Base-by-base conservation (phyloP, 2,797 vertebrate species). In the Lacerta viridis region DNA sequence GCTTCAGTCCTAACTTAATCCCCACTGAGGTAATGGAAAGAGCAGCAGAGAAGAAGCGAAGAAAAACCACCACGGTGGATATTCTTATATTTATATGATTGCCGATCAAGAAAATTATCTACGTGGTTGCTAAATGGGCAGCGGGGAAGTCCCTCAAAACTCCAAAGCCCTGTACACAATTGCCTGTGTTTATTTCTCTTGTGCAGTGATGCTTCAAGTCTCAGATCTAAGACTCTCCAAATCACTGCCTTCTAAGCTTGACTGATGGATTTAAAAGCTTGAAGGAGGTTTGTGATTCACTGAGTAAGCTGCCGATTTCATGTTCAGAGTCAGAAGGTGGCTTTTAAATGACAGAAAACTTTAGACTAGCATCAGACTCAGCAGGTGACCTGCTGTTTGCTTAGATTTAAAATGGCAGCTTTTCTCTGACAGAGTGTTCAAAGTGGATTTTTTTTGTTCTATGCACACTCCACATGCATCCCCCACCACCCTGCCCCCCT, bases 201-300 rank as follows among this genome's bases (percentile, higher is more conserved):
- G 89, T 93, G 94, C 90, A 96, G 95, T 96, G 96, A 96, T 95
- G 84, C 95, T 95, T 96, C 96, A 96, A 96, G 96, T 93, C 93
- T 96, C 95, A 95, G 94, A 92, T 7, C 95, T 81, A 91, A 95
- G 95, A 97, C 97, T 97, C 97, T 97, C 94, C 97, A 98, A 17
- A 96, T 98, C 97, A 97, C 96, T 97, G 96, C 95, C 96, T 98
- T 97, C 93, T 96, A 95, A 98, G 96, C 97, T 92, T 95, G 96
- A 97, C 96, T 97, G 98, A 98, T 98, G 97, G 97, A 97, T 97
- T 97, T 97, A 98, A 98, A 98, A 98, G 97, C 97, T 97, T 98
- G 96, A 95, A 90, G 96, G 97, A 98, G 97, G 97, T 97, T 98
- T 98, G 94, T 95, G 96, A 96, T 97, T 98, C 97, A 96, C 96